Evolutionary conservation across 2,888 invertebrate genomes (phyloP), one percentile per base, ranked within the genome.

Genomic region (Hydriomena furcata): DNA sequence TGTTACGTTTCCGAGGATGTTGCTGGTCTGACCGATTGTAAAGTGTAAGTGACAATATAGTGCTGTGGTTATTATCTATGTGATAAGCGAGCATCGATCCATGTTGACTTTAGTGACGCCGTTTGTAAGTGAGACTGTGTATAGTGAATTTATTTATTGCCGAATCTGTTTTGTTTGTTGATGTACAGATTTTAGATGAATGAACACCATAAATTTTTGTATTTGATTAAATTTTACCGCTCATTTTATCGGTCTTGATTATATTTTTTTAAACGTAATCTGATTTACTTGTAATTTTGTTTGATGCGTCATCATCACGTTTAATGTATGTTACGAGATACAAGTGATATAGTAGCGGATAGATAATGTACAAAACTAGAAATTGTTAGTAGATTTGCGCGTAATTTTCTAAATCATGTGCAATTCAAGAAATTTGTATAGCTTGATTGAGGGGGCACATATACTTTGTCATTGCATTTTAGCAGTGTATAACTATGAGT

Each of bases 41-140:
- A 82, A 79, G 81, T 84, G 82, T 85, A 88, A 88, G 89, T 84
- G 89, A 87, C 85, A 82, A 82, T n/a, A n/a, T 79, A 86, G 88
- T 90, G 90, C 88, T 89, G 89, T 87, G 88, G 82, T 84, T 85
- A 79, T 84, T 82, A 81, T 85, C 84, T 83, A 84, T 79, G 86
- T 88, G 88, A 87, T 89, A 88, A 84, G 84, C 78, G 68, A 84
- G 82, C 84, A 79, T 79, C 69, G 73, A 76, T 74, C 76, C 67
- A 72, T 76, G 65, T 71, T 66, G 70, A 71, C 76, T 63, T 69
- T 71, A 66, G 73, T 81, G 75, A 80, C 76, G 74, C 75, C 79
- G 79, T 82, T 78, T 82, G 65, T 84, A 84, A 77, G 84, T 84
- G 82, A 80, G 81, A 80, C 78, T 84, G 82, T 86, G 84, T 88